Base-by-base conservation (phyloP, 2,797 vertebrate genomes). In the Enteromius trimaculatus region DNA sequence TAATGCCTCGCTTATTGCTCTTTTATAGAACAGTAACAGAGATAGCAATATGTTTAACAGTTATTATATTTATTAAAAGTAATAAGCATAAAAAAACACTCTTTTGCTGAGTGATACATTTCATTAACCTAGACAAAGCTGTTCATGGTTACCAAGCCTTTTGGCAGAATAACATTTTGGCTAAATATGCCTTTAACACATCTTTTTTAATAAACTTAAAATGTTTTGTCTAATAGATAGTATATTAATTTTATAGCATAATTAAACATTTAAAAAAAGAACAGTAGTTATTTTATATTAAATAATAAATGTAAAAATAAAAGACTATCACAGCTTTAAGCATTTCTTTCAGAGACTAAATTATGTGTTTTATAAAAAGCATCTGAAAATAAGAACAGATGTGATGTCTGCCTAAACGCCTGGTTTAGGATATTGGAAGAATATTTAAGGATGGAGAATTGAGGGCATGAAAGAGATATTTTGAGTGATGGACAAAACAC, bases 361-460 rank as follows among this genome's bases (percentile, higher is more conserved):
- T 34, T 6, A 9, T 21, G 11, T 23, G 39, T 11, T 80, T 34
- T 55, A 58, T 26, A 70, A 58, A 10, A 80, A 66, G 13, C 39
- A 62, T 34, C 37, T 81, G 49, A 37, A 62, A 62, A 70, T 66
- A 66, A 29, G 21, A 83, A 11, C 17, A 17, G 47, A 82, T 49
- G 49, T 23, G 44, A 51, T 37, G 62, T 82, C 70, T 65, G 31
- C 10, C 17, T 29, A 66, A 51, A 39, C 1, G 23, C 10, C 37
- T 79, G 39, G 62, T 37, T 77, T 58, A 39, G 69, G 31, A 16
- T 64, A 31, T 37, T 64, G 29, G 77, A 68, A 44, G n/a, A 44
- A 84, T 47, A 84, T 77, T 72, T 39, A 60, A 39, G 53, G 14
- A 34, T 60, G 16, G 31, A 76, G 55, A 84, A 79, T 62, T 84